Percentiles rank a stretch among this genome's conserved stretches.
Evolutionary conservation across 2,797 vertebrate genomes (phyloP).

Genomic region (Hafferia zeledoni): DNA sequence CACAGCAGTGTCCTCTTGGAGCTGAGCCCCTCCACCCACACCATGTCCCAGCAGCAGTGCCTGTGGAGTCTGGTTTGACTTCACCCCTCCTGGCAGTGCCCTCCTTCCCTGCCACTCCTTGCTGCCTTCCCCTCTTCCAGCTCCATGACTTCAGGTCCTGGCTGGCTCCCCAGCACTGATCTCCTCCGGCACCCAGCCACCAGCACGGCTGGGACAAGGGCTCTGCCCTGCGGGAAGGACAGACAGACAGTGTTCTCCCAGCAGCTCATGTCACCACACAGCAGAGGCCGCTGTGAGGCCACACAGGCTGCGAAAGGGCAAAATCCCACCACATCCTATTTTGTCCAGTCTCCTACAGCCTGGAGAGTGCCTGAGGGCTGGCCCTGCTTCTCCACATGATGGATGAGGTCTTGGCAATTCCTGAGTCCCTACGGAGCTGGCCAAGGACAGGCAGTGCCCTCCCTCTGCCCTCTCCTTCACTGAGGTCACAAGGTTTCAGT

Average conservation of each 20-base stretch:
- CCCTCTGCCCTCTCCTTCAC: neutral
- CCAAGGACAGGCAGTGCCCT: neutral
- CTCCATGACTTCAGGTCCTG: neutral
- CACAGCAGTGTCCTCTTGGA: neutral
- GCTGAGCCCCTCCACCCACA: neutral
- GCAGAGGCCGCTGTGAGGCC: neutral
- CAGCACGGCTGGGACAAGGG: neutral
- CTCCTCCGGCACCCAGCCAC: neutral
- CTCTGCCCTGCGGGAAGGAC: accelerated
- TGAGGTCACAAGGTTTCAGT: neutral
- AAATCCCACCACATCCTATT: neutral
- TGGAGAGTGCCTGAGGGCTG: accelerated
- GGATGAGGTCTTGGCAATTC: neutral
- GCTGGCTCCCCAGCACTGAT: neutral
- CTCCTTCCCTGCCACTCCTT: neutral
- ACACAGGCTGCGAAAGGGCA: neutral
- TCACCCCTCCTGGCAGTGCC: accelerated
- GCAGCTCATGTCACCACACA: neutral
- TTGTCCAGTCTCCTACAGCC: neutral
- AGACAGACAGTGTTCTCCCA: neutral
- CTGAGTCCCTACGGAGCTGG: accelerated
- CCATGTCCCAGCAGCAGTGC: accelerated
- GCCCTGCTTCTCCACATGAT: accelerated
- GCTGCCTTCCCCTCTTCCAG: too few relatives aligned
- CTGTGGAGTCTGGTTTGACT: neutral